A percentile compares a stretch with the other conserved stretches of the same genome.
Conservation (phyloP, 2,113 vertebrate genomes). For the Loxodonta africana region DNA sequence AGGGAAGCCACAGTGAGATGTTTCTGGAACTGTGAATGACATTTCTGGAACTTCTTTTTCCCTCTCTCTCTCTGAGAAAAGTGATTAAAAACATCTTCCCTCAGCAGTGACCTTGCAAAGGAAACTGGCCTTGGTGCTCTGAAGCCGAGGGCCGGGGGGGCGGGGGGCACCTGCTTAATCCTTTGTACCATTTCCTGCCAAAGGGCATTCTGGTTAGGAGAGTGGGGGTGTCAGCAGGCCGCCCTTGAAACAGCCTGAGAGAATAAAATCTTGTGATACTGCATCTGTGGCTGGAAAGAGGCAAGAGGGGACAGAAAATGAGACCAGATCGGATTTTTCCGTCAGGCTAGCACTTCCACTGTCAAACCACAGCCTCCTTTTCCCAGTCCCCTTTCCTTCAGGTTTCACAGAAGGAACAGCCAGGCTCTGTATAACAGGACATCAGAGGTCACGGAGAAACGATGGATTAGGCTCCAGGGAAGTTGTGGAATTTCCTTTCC, state of each 20-base stretch:
- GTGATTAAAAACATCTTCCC: background rate
- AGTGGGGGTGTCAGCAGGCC: background rate
- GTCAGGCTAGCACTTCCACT: background rate
- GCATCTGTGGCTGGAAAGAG: background rate
- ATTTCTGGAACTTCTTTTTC: background rate
- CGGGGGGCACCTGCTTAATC: background rate
- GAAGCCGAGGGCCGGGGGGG: background rate
- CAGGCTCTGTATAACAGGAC: background rate
- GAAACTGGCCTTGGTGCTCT: background rate
- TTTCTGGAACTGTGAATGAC: background rate
- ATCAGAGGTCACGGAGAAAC: constrained; percentile 23
- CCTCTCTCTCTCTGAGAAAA: background rate
- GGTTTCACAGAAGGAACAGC: background rate
- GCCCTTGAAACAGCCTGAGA: background rate
- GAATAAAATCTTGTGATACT: background rate
- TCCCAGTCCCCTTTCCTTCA: background rate
- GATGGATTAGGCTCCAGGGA: constrained; percentile 9
- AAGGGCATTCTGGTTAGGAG: background rate
- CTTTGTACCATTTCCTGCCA: background rate
- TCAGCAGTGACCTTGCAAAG: background rate
- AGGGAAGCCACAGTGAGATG: background rate
- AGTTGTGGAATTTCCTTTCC: constrained; percentile 66
- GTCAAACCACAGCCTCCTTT: background rate
- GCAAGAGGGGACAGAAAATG: background rate
- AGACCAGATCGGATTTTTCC: background rate